Evolutionary conservation across 2,113 vertebrate species (phyloP), one percentile per base, ranked within the genome.

Genomic region (Coryphaenoides rupestris): DNA sequence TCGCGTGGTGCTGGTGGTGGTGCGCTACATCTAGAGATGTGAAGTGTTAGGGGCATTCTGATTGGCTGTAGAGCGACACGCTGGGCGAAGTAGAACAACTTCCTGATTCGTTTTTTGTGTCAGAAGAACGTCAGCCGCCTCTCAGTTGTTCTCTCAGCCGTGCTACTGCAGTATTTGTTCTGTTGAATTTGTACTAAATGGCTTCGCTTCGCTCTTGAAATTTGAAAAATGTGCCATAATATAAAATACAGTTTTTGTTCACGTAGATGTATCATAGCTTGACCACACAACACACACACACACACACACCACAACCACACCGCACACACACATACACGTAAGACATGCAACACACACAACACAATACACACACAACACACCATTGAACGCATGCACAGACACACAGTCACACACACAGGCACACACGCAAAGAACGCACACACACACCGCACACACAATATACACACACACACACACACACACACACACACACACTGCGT

Each of bases 351-450:
- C 28, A 33, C 28, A 33, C 28, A 40, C 33, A 40, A 6, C n/a
- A 21, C 15, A 54, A 19, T 17, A 22, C 21, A 23, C 4, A 10
- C 21, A 19, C 12, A 21, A 12, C 19, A 21, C 21, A 55, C 19
- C n/a, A n/a, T n/a, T n/a, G 21, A 19, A 55, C 19, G 13, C 21
- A 21, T 14, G 21, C 53, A 54, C 10, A 19, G 2, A 53, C 50
- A 19, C 50, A 54, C 10, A 19, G 2, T 19, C 50, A 19, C 50
- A 19, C 50, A 19, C 19, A 54, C n/a, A 19, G n/a, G 14, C 54
- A 55, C 54, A 55, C 19, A 55, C 14, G 77, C 70, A 63, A 19
- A 72, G 62, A 61, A 76, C 77, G 80, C n/a, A 63, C 68, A 74
- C 58, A 58, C 19, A 74, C 46, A 56, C 53, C 55, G 26, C 23